Base-by-base conservation (phyloP, 23 tunicate genomes). In the Phallusia fumigata region DNA sequence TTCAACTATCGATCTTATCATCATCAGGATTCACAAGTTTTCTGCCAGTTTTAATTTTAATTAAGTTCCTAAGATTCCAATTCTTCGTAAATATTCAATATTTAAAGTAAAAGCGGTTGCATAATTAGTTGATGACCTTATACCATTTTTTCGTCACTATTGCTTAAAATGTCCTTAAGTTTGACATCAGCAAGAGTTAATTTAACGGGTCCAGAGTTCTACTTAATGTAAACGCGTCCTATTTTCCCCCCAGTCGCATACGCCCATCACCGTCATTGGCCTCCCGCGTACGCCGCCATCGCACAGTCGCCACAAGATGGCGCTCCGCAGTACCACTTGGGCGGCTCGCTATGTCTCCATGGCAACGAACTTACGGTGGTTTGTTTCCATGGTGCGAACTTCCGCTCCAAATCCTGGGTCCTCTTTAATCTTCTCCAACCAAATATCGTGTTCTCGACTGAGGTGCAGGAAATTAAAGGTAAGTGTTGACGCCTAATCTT, bases 371-470 rank as follows among this genome's bases (percentile, higher is more conserved):
- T 96, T 30, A 90, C 90, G 49, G 82, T 96, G 74, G 99, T 86
- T 75, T 96, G 99, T 78, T 96, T 96, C 88, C 96, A 96, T 79
- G 99, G 97, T 50, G 69, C 88, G 75, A 85, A 91, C 91, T 96
- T 96, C 79, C 82, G 90, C 33, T 87, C 93, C 31, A 47, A 65
- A 21, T 49, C 87, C 11, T 96, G 99, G 99, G 83, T 87, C 31
- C 81, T 96, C 0, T 96, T 96, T 77, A 90, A 91, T 87, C 85
- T 96, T 49, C 82, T 84, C 47, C 84, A 87, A 53, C 99, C 99
- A n/a, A 85, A 85, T 74, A 88, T 96, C 64, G 80, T 81, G 40
- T 96, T 96, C 65, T 89, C 94, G 3, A 96, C 93, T 19, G 99
- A 96, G 40, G 99, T 96, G 10, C 96, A 96, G 69, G 88, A 94